Conservation (phyloP, 2,888 invertebrate genomes). For the Diarsia brunnea region DNA sequence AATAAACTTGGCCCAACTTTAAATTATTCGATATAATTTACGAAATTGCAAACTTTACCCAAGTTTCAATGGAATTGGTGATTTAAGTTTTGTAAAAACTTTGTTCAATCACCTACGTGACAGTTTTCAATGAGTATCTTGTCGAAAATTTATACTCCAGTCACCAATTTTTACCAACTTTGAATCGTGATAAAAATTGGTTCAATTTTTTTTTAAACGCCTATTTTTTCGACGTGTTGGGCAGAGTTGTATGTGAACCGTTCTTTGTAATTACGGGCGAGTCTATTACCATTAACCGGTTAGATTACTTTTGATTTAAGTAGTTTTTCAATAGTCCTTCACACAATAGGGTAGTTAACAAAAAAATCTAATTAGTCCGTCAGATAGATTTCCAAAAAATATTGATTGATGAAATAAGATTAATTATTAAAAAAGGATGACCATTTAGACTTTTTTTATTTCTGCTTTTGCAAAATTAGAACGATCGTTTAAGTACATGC, state of each 20-base stretch:
- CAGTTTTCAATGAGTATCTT: slow-evolving; percentile 22
- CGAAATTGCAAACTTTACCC: slow-evolving; percentile 21
- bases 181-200: neutral
- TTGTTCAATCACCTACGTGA: slow-evolving; percentile 35
- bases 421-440: no score
- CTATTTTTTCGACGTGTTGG: neutral
- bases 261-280: neutral
- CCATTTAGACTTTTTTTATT: no score
- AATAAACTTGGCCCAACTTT: slow-evolving; percentile 43
- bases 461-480: no score
- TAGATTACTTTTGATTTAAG: neutral
- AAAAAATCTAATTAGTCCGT: no score
- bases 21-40: slow-evolving; percentile 44
- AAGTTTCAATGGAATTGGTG: slow-evolving; percentile 32
- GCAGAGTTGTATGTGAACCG: neutral
- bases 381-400: no score
- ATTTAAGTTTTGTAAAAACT: slow-evolving; percentile 48
- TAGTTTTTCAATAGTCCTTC: neutral
- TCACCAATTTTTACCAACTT: slow-evolving; percentile 1
- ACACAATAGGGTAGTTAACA: no score
- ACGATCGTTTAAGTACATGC: no score
- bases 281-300: neutral
- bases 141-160: slow-evolving; percentile 5
- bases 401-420: no score
- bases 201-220: neutral